phyloP scores from a whole-genome alignment of 2,888 invertebrate genomes.

The Oscheius sp. region DNA sequence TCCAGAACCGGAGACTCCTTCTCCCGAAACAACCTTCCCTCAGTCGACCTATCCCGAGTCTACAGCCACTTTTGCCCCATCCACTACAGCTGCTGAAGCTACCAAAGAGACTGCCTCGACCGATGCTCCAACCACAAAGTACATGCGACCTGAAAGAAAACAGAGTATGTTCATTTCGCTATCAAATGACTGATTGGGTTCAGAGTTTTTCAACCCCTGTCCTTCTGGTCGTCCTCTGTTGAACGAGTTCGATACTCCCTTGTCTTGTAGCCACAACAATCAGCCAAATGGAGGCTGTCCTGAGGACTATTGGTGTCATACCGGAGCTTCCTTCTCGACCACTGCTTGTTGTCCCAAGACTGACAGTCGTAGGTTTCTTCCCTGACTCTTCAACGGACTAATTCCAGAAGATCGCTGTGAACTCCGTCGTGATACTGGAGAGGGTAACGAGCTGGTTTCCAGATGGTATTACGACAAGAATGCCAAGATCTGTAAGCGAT shows the following conservation, averaged over 20 bases:
- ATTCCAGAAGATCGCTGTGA: constrained; percentile 57
- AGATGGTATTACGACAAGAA: constrained; percentile 69
- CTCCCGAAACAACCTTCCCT: constrained; percentile 9
- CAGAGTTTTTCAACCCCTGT: constrained; percentile 68
- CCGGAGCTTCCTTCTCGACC: constrained; percentile 65
- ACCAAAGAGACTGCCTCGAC: constrained; percentile 21
- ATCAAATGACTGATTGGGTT: constrained; percentile 12
- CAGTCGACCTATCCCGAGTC: background rate
- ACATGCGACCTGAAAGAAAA: constrained; percentile 56
- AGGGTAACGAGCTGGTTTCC: constrained; percentile 68
- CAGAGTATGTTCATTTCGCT: constrained; percentile 29
- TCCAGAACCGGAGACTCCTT: constrained; percentile 23
- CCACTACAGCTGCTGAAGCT: constrained; percentile 24
- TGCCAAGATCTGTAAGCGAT: constrained; percentile 64
- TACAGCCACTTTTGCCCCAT: background rate
- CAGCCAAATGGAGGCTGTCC: constrained; percentile 71
- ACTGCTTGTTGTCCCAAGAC: constrained; percentile 68
- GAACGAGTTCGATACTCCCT: constrained; percentile 67
- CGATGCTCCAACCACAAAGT: constrained; percentile 46
- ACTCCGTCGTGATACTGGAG: constrained; percentile 61
- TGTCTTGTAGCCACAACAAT: constrained; percentile 70
- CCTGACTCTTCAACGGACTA: background rate
- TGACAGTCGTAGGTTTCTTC: constrained; percentile 10
- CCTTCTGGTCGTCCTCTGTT: constrained; percentile 64
- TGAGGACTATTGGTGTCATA: constrained; percentile 61